These are phyloP conservation scores for Brenthis hecate DNA, from an alignment of 2,888 invertebrate genomes.

Conservation along the genomic window DNA sequence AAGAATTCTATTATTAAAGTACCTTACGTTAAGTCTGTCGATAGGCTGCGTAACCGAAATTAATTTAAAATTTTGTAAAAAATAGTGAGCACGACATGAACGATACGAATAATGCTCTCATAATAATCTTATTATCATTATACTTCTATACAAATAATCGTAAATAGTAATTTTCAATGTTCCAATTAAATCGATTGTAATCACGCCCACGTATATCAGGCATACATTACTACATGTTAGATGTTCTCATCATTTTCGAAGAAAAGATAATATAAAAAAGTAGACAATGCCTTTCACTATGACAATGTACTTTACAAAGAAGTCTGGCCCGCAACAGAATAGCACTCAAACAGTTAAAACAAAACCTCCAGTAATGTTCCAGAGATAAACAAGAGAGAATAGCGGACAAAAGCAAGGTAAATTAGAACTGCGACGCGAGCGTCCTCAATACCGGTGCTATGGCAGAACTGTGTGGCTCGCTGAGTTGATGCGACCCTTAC, in stretches of 20 bases:
- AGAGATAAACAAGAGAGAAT: slow-evolving; percentile 28
- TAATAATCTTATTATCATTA: too few species aligned
- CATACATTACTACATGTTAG: too few species aligned
- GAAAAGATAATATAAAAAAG: neutral
- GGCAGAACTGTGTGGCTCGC: slow-evolving; percentile 30
- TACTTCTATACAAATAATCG: too few species aligned
- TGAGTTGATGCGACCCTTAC: slow-evolving; percentile 35
- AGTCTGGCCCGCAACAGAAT: neutral
- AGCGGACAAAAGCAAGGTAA: slow-evolving; percentile 33
- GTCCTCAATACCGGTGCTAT: slow-evolving; percentile 33
- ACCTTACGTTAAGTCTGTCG: neutral
- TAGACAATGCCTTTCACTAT: neutral
- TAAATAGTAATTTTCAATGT: too few species aligned
- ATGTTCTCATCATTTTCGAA: too few species aligned
- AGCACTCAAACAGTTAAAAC: slow-evolving; percentile 17
- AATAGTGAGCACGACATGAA: too few species aligned
- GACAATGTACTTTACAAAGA: neutral
- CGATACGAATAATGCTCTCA: too few species aligned
- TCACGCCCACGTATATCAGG: too few species aligned
- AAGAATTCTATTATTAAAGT: neutral
- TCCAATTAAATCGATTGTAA: too few species aligned
- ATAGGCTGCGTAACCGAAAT: neutral
- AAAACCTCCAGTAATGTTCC: slow-evolving; percentile 20
- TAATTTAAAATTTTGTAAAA: neutral
- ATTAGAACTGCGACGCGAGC: slow-evolving; percentile 33